phyloP scores from a whole-genome alignment of 2,113 vertebrate genomes.

The Bubo blakistoni region DNA sequence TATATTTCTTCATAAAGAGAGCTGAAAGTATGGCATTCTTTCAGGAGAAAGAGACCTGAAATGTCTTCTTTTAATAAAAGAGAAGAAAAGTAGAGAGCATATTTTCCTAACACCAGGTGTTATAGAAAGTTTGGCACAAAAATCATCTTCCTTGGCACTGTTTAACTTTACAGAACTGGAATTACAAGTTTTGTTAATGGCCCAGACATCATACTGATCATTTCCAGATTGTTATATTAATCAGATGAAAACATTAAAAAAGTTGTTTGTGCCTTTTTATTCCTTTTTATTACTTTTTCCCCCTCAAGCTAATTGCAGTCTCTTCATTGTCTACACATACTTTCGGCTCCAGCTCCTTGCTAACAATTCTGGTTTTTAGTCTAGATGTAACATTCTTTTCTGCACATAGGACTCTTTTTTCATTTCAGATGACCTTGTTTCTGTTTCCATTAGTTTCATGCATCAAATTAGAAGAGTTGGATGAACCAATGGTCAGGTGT shows the following conservation, averaged over 20 bases:
- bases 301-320: not conserved
- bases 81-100: not conserved
- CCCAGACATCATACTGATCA: not conserved
- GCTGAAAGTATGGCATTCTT: not conserved
- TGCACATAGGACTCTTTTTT: not conserved
- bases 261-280: not conserved
- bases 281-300: not conserved
- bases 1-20: not conserved
- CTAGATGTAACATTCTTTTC: not conserved
- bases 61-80: not conserved
- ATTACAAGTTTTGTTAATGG: not conserved
- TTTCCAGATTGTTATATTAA: slow-evolving; percentile 6
- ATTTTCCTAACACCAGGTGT: slow-evolving; percentile 14
- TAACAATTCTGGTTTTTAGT: not conserved
- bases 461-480: not conserved
- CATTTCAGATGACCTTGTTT: not conserved
- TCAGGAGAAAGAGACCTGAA: not conserved
- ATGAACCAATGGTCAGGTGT: not conserved
- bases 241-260: not conserved
- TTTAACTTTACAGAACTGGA: not conserved
- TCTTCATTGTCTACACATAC: not conserved
- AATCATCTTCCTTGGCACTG: not conserved
- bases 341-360: not conserved
- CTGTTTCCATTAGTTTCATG: not conserved
- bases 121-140: not conserved